These are phyloP conservation scores for Paratilapia polleni DNA, from an alignment of 2,113 vertebrate genomes.

Conservation along the genomic window DNA sequence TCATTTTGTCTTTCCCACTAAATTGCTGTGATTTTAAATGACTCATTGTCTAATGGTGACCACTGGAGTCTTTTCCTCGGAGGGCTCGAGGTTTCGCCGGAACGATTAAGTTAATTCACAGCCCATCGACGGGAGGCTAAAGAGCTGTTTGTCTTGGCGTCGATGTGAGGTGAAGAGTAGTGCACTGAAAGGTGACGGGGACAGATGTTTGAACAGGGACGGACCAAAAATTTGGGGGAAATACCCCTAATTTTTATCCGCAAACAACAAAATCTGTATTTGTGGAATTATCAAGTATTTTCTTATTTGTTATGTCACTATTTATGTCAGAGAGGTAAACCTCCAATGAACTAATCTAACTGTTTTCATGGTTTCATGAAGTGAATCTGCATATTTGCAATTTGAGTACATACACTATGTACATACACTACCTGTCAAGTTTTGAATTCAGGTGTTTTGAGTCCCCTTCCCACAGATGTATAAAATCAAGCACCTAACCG, in stretches of 20 bases:
- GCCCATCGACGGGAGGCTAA: conserved; percentile 30
- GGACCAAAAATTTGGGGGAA: conserved; percentile 14
- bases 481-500: background rate
- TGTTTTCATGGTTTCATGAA: background rate
- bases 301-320: background rate
- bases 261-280: background rate
- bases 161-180: conserved; percentile 13
- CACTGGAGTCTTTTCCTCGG: conserved; percentile 9
- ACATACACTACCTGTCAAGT: background rate
- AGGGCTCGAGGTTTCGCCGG: conserved; percentile 20
- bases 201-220: conserved; percentile 13
- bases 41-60: conserved; percentile 47
- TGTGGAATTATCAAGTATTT: background rate
- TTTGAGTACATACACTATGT: rapidly evolving
- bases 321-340: background rate
- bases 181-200: background rate
- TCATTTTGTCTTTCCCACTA: background rate
- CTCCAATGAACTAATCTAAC: background rate
- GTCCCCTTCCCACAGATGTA: rapidly evolving
- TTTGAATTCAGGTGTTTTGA: background rate
- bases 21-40: conserved; percentile 34
- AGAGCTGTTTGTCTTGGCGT: conserved; percentile 61
- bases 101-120: conserved; percentile 56
- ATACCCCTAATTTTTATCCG: background rate
- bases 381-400: background rate